These are phyloP conservation scores for Rhinichthys osculus DNA, from an alignment of 2,797 vertebrate genomes.

Conservation along the genomic window DNA sequence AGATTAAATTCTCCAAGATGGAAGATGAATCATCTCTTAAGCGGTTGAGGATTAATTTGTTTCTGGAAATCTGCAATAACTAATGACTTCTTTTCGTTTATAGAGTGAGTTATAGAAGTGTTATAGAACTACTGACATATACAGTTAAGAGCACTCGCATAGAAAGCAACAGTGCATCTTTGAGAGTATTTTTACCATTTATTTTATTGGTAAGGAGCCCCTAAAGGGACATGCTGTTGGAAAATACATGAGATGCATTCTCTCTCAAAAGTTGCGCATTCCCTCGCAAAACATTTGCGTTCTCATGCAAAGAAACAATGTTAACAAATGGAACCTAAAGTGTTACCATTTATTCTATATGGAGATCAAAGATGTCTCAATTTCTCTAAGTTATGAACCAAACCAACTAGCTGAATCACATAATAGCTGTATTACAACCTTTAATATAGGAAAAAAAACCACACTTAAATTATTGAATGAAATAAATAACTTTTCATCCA, in stretches of 20 bases:
- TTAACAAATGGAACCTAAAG: too few relatives aligned
- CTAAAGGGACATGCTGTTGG: not conserved
- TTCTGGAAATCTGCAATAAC: slow-evolving; percentile 17
- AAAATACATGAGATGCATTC: not conserved
- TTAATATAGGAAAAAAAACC: not conserved
- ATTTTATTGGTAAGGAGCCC: not conserved
- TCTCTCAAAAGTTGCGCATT: not conserved
- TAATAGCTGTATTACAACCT: too few relatives aligned
- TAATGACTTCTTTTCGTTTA: not conserved
- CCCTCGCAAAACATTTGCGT: not conserved
- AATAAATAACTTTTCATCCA: not conserved
- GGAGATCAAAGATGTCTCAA: not conserved
- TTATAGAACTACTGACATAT: not conserved
- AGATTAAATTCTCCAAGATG: slow-evolving; percentile 74
- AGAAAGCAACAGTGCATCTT: not conserved
- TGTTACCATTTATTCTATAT: not conserved
- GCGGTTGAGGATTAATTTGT: slow-evolving; percentile 71
- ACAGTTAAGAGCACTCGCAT: not conserved
- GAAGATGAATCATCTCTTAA: slow-evolving; percentile 71
- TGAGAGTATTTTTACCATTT: not conserved
- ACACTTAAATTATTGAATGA: too few relatives aligned
- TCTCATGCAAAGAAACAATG: not conserved
- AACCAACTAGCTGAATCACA: not conserved
- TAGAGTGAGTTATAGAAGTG: not conserved
- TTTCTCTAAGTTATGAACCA: not conserved